Evolutionary conservation across 2,797 vertebrate species (phyloP).

Genomic region (Sylvilagus floridanus): DNA sequence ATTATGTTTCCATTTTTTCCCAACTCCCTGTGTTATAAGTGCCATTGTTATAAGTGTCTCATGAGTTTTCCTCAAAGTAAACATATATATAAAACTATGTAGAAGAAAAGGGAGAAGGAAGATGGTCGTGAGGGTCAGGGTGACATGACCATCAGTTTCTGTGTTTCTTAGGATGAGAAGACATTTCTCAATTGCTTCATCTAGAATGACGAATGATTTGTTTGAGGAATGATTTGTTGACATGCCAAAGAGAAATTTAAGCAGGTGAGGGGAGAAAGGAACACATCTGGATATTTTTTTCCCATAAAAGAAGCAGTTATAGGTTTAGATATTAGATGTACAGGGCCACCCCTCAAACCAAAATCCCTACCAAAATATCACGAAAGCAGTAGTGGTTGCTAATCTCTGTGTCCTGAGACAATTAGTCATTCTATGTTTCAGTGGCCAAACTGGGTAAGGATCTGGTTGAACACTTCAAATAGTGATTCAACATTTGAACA

Average conservation of each 20-base stretch:
- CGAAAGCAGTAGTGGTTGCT: background rate
- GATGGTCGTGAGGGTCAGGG: background rate
- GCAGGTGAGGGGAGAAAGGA: slow-evolving; percentile 1
- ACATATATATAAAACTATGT: background rate
- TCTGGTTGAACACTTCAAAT: background rate
- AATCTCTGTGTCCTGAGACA: background rate
- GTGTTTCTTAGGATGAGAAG: background rate
- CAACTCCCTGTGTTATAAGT: background rate
- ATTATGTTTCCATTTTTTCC: background rate
- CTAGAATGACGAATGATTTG: background rate
- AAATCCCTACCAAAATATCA: background rate
- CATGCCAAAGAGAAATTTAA: background rate
- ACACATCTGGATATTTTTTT: slow-evolving; percentile 8
- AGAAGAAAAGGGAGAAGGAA: background rate
- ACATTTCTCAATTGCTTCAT: background rate
- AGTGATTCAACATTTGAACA: background rate
- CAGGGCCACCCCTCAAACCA: background rate
- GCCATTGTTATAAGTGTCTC: background rate
- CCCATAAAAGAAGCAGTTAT: background rate
- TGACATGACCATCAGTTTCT: background rate
- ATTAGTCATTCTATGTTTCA: slow-evolving; percentile 6
- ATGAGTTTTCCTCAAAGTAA: background rate
- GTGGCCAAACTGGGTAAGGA: background rate
- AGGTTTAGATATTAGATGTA: background rate
- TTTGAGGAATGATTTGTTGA: slow-evolving; percentile 30